These are phyloP conservation scores for Meganola albula DNA, from an alignment of 2,888 invertebrate species.

Conservation along the genomic window DNA sequence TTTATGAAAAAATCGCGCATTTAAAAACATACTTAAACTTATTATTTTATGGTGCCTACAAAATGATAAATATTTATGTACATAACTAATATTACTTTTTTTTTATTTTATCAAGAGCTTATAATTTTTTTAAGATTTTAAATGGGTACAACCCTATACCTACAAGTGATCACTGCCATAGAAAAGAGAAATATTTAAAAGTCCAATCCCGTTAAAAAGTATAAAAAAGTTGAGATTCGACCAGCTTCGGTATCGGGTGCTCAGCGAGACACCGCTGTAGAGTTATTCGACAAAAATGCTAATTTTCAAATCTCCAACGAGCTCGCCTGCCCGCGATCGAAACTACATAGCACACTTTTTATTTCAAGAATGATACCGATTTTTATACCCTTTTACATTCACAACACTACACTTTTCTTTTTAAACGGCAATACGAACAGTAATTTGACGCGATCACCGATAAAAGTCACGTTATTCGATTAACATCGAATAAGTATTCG, in stretches of 20 bases:
- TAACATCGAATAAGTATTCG: conserved; percentile 52
- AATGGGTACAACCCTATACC: conserved; percentile 12
- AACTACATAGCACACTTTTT: conserved; percentile 55
- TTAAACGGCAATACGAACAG: conserved; percentile 34
- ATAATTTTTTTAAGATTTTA: neutral
- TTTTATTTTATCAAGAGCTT: too few relatives aligned
- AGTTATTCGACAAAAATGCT: conserved; percentile 78
- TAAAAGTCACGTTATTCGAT: conserved; percentile 54
- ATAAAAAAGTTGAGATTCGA: conserved; percentile 53
- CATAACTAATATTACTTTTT: too few relatives aligned
- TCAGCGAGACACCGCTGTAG: conserved; percentile 69
- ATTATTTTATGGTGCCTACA: too few relatives aligned
- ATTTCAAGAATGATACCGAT: conserved; percentile 47
- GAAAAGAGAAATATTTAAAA: conserved; percentile 63
- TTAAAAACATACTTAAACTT: too few relatives aligned
- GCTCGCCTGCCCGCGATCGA: conserved; percentile 61
- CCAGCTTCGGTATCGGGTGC: conserved; percentile 65
- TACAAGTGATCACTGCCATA: conserved; percentile 32
- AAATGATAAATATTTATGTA: too few relatives aligned
- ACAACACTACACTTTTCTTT: conserved; percentile 21
- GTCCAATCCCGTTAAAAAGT: conserved; percentile 58
- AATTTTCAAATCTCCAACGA: conserved; percentile 74
- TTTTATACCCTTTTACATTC: conserved; percentile 27
- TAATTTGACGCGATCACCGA: conserved; percentile 44
- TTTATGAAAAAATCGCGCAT: too few relatives aligned